phyloP scores from a whole-genome alignment of 2,888 invertebrate genomes.

The Terebella lapidaria region DNA sequence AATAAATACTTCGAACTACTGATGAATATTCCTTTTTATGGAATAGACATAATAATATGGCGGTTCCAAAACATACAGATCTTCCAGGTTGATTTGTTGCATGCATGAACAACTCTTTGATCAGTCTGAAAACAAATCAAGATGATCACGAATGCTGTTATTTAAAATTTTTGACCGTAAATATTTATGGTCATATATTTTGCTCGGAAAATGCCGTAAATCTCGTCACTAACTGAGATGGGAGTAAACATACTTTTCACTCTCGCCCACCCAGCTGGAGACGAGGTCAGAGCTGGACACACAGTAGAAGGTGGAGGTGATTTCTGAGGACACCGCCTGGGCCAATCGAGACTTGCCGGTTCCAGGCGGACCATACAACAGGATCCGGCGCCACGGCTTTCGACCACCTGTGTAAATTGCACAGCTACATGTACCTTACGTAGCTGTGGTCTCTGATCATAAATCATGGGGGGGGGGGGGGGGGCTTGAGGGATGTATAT shows the following conservation, averaged over 20 bases:
- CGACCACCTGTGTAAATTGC: conserved; percentile 33
- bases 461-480: too few relatives aligned
- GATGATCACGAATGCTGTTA: too few relatives aligned
- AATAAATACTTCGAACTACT: too few relatives aligned
- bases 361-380: conserved; percentile 57
- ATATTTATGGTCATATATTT: too few relatives aligned
- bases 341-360: conserved; percentile 52
- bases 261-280: conserved; percentile 60
- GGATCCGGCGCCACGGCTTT: conserved; percentile 24
- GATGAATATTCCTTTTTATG: too few relatives aligned
- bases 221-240: too few relatives aligned
- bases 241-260: conserved; percentile 59
- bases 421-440: too few relatives aligned
- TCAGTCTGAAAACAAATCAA: conserved; percentile 33
- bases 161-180: too few relatives aligned
- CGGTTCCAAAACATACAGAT: conserved; percentile 33
- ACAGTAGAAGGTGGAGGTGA: conserved; percentile 56
- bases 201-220: too few relatives aligned
- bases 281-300: conserved; percentile 59
- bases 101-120: conserved; percentile 52
- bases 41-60: too few relatives aligned
- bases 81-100: conserved; percentile 47
- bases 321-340: conserved; percentile 54
- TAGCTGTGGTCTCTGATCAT: too few relatives aligned
- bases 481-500: too few relatives aligned